These are phyloP conservation scores for Drosophila neocordata DNA, from an alignment of 1,140 invertebrate genomes.

Conservation along the genomic window DNA sequence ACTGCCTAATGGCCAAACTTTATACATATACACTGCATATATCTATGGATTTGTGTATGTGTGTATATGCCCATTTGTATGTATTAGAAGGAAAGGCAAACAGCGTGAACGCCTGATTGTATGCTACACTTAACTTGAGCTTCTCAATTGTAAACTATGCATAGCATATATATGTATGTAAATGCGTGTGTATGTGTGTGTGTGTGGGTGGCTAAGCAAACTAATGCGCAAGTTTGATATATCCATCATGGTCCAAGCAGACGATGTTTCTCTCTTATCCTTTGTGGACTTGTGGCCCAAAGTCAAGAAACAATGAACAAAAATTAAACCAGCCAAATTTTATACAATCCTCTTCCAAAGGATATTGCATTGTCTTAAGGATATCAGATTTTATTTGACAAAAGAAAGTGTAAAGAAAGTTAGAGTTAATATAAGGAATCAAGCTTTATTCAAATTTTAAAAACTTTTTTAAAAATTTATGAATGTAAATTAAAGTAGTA, in stretches of 20 bases:
- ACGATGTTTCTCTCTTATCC: constrained; percentile 37
- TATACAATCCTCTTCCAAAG: neutral
- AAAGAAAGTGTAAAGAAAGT: too few relatives aligned
- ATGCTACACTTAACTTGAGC: constrained; percentile 59
- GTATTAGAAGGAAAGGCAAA: neutral
- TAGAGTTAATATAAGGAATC: too few relatives aligned
- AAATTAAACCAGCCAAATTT: neutral
- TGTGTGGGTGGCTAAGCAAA: constrained; percentile 40
- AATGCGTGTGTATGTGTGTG: constrained; percentile 11
- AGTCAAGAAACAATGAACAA: constrained; percentile 1
- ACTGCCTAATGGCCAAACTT: constrained; percentile 36
- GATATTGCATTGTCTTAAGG: neutral
- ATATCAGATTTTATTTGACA: too few relatives aligned
- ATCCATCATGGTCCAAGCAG: constrained; percentile 52
- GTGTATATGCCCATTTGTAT: neutral
- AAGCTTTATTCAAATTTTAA: too few relatives aligned
- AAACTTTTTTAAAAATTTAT: too few relatives aligned
- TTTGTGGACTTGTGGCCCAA: constrained; percentile 28
- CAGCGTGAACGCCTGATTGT: constrained; percentile 41
- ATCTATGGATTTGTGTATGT: constrained; percentile 36
- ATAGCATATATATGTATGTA: constrained; percentile 12
- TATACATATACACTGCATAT: constrained; percentile 45
- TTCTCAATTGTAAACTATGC: constrained; percentile 58
- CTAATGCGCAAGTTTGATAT: constrained; percentile 59
- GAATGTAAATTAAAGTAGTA: too few relatives aligned